Evolutionary conservation across 2,797 vertebrate species (phyloP), one percentile per base, ranked within the genome.

Genomic region (Propithecus perrieri): DNA sequence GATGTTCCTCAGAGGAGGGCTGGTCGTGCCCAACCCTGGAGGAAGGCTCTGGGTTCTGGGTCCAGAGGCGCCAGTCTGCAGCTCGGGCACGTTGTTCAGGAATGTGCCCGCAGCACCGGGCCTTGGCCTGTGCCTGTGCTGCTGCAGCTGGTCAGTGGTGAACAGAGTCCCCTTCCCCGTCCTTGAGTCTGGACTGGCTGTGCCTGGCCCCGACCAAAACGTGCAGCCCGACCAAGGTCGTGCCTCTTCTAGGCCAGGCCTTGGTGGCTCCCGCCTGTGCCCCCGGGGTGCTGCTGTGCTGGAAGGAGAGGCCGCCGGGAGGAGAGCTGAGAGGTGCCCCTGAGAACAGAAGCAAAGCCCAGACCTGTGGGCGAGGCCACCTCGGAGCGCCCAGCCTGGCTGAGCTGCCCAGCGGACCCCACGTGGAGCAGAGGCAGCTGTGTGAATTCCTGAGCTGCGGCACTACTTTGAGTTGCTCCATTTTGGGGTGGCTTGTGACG

Each of bases 61-160:
- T 30, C n/a, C 46, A 28, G 33, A 28, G n/a, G 7, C 55, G 22
- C 3, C 15, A 35, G 7, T 3, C 28, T 10, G 11, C 63, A 26
- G 46, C 28, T 35, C 9, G 0, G 28, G 30, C 6, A 15, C 26
- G 0, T 4, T 24, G 10, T 24, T n/a, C n/a, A 14, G 0, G 5
- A 50, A 28, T n/a, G 35, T 26, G 24, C 3, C 20, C n/a, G 15
- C 5, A 50, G 8, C 17, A 2, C 1, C 6, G 61, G 38, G 5
- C 4, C 10, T 17, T 1, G 17, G 13, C 55, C 14, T 0, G 4
- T 14, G 28, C 55, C 71, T 12, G 10, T 43, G 12, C n/a, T 15
- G 28, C 61, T 57, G 55, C 22, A 24, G 55, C 20, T 57, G 55
- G 7, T 24, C 24, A 57, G 55, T 57, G 22, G 55, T 9, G 8